Percentiles rank a stretch among this genome's conserved stretches.
Evolutionary conservation across 2,113 vertebrate genomes (phyloP).

Genomic region (Columba janthina): DNA sequence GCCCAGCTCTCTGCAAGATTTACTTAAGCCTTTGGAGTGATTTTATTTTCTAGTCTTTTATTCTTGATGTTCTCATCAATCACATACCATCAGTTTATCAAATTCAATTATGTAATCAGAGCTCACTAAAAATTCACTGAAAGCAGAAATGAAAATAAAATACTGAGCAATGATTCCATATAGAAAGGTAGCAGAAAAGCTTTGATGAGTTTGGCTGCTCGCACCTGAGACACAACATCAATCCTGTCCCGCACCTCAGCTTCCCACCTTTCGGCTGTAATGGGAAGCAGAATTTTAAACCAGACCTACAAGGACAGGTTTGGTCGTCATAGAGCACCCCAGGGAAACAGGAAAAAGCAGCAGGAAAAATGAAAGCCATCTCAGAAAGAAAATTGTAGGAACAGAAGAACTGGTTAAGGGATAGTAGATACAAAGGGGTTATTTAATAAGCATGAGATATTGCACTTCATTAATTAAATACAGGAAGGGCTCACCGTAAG

Average conservation of each 20-base stretch:
- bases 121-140: slow-evolving; percentile 35
- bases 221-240: neutral
- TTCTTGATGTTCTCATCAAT: slow-evolving; percentile 49
- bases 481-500: neutral
- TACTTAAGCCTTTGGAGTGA: slow-evolving; percentile 51
- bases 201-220: neutral
- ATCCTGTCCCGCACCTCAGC: neutral
- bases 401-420: neutral
- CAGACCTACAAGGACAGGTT: neutral
- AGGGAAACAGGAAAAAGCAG: neutral
- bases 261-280: neutral
- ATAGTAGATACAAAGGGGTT: neutral
- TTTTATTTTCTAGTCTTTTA: slow-evolving; percentile 47
- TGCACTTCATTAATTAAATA: neutral
- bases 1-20: slow-evolving; percentile 49
- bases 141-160: slow-evolving; percentile 56
- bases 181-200: neutral
- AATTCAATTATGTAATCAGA: slow-evolving; percentile 64
- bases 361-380: neutral
- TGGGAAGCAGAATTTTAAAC: neutral
- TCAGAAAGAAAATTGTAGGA: neutral
- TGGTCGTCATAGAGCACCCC: neutral
- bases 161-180: neutral
- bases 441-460: neutral
- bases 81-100: slow-evolving; percentile 45